phyloP scores from a whole-genome alignment of 2,113 vertebrate species.

The Nanorana parkeri region DNA sequence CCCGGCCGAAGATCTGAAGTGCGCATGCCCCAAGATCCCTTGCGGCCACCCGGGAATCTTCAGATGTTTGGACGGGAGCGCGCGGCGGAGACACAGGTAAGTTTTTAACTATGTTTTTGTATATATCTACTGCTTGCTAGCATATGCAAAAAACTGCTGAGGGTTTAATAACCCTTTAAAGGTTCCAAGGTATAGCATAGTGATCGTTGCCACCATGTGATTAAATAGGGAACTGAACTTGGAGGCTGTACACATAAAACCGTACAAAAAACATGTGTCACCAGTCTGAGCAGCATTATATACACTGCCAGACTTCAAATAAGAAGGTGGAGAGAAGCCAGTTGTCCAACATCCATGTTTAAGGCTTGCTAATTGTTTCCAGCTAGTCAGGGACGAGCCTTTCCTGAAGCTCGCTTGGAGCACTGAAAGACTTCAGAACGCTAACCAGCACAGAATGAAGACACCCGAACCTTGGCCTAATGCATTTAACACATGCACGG shows the following conservation, averaged over 20 bases:
- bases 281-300: background rate
- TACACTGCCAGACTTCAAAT: background rate
- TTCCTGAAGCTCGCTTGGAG: background rate
- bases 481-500: slow-evolving; percentile 15
- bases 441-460: background rate
- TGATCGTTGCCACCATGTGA: too few relatives aligned
- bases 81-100: too few relatives aligned
- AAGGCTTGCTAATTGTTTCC: slow-evolving; percentile 21
- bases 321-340: background rate
- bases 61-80: too few relatives aligned
- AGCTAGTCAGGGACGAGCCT: background rate
- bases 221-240: too few relatives aligned
- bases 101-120: too few relatives aligned
- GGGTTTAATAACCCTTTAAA: too few relatives aligned
- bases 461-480: background rate
- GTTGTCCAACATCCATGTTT: slow-evolving; percentile 25
- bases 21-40: too few relatives aligned
- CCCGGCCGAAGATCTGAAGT: too few relatives aligned
- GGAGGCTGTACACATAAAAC: slow-evolving; percentile 1
- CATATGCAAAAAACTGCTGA: too few relatives aligned
- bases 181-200: too few relatives aligned
- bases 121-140: too few relatives aligned
- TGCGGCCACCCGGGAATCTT: too few relatives aligned
- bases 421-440: background rate
- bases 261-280: background rate